Conservation (phyloP, 2,797 vertebrate species). For the Leuciscus waleckii region DNA sequence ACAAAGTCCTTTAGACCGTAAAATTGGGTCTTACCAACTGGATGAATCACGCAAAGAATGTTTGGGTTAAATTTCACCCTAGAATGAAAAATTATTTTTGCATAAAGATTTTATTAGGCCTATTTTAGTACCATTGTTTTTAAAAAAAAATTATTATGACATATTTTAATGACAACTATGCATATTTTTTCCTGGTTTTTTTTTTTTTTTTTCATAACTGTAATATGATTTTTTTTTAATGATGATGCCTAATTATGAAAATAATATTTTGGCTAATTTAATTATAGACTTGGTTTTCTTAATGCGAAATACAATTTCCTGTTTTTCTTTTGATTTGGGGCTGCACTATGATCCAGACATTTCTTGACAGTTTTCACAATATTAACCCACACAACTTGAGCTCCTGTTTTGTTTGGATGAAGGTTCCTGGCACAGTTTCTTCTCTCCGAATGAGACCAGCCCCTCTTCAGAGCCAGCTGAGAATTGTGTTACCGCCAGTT, state of each 20-base stretch:
- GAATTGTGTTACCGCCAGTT: slow-evolving; percentile 25
- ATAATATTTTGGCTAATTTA: not conserved
- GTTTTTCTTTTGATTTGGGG: slow-evolving; percentile 13
- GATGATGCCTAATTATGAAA: not conserved
- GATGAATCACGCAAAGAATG: not conserved
- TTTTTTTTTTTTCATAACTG: not conserved
- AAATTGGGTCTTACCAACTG: not conserved
- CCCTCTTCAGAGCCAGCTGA: slow-evolving; percentile 10
- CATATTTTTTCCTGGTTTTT: not conserved
- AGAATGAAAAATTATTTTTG: not conserved
- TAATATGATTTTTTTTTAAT: not conserved
- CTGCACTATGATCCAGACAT: not conserved
- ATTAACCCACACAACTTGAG: slow-evolving; percentile 64
- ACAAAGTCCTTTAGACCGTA: slow-evolving; percentile 11
- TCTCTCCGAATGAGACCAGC: slow-evolving; percentile 9
- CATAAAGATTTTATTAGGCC: not conserved
- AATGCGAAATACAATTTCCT: slow-evolving; percentile 16
- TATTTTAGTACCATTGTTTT: not conserved
- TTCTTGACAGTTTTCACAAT: slow-evolving; percentile 20
- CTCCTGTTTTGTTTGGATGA: slow-evolving; percentile 76
- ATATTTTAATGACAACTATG: not conserved
- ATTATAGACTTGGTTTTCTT: slow-evolving; percentile 19
- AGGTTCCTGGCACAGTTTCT: slow-evolving; percentile 38
- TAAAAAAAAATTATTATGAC: not conserved
- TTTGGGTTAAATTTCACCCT: not conserved